These are phyloP conservation scores for Sclerurus mexicanus DNA, from an alignment of 2,113 vertebrate genomes.

Conservation along the genomic window DNA sequence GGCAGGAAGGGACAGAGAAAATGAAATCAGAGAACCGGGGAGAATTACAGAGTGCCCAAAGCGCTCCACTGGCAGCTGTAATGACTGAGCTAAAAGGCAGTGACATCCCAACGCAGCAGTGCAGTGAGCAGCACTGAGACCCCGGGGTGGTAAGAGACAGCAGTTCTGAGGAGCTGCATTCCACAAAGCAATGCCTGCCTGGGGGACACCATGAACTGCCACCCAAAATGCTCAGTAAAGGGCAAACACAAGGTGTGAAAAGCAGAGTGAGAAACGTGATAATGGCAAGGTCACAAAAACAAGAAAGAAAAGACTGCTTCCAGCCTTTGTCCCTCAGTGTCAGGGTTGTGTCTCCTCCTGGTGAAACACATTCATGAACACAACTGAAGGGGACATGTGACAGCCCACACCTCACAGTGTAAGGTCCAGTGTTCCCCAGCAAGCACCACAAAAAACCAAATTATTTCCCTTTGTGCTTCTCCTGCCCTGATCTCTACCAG, in stretches of 20 bases:
- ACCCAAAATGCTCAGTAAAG: not conserved
- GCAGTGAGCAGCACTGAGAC: fast-evolving
- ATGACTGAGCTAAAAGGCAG: not conserved
- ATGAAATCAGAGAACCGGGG: not conserved
- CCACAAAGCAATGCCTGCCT: not conserved
- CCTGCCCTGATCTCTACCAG: not conserved
- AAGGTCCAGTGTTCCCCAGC: not conserved
- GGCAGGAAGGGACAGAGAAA: not conserved
- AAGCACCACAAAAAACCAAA: not conserved
- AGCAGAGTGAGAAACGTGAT: not conserved
- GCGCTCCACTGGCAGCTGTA: not conserved
- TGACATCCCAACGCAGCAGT: not conserved
- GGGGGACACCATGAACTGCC: not conserved
- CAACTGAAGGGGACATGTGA: not conserved
- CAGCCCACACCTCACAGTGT: not conserved
- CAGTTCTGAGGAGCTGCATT: fast-evolving
- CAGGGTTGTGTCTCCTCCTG: not conserved
- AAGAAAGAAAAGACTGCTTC: not conserved
- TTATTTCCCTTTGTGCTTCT: not conserved
- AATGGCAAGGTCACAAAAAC: not conserved
- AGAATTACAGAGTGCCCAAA: not conserved
- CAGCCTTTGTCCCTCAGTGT: not conserved
- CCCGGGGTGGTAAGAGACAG: not conserved
- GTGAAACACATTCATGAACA: not conserved
- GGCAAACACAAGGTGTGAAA: not conserved